Conservation (phyloP, 2,797 vertebrate genomes). For the Lepilemur ruficaudatus region DNA sequence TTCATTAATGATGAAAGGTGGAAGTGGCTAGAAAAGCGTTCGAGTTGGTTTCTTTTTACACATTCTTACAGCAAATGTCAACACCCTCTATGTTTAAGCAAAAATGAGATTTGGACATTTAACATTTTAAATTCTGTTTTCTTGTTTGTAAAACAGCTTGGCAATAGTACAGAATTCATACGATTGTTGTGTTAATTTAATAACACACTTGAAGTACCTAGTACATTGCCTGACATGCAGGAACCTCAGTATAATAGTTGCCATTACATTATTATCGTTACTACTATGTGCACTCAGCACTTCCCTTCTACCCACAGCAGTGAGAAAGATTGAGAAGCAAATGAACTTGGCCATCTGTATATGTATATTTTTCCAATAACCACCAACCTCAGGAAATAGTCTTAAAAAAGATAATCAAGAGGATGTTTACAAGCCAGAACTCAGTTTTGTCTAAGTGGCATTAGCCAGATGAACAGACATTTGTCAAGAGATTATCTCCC, state of each 20-base stretch:
- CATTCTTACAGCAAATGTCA: neutral
- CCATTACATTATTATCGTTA: neutral
- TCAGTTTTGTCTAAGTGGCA: neutral
- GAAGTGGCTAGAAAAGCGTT: constrained; percentile 1
- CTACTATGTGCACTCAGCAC: neutral
- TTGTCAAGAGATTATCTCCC: constrained; percentile 8
- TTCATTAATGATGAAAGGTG: constrained; percentile 52
- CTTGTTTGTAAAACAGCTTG: neutral
- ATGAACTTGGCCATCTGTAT: neutral
- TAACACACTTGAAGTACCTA: neutral
- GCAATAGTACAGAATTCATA: neutral
- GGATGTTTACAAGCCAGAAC: neutral
- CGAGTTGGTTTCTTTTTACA: constrained; percentile 11
- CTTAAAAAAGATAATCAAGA: neutral
- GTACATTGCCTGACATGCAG: neutral
- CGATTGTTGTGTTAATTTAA: neutral
- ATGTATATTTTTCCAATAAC: neutral
- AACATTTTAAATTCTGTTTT: constrained; percentile 30
- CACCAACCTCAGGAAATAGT: neutral
- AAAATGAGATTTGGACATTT: neutral
- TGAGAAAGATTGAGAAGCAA: neutral
- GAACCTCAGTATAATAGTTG: neutral
- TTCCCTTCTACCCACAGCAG: neutral
- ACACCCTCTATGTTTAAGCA: constrained; percentile 35
- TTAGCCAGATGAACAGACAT: neutral